Percentiles rank a stretch among this genome's conserved stretches.
Conservation (phyloP, 2,797 vertebrate species). For the Pelodytes ibericus region DNA sequence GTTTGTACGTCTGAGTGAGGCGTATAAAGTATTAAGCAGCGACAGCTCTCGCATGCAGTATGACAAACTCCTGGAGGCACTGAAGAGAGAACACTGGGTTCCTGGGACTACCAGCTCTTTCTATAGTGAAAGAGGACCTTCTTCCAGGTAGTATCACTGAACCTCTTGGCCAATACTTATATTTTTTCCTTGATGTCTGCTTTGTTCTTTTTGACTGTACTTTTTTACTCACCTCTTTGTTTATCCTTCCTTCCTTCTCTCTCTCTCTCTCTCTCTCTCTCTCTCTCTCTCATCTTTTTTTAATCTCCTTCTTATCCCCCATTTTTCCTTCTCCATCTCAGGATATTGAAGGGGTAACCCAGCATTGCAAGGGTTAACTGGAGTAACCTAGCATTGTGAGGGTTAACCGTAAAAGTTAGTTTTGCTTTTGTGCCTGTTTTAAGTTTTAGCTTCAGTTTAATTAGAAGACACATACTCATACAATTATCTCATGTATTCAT, state of each 20-base stretch:
- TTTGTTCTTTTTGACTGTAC: not conserved
- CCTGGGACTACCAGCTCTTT: not conserved
- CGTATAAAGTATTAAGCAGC: slow-evolving; percentile 83
- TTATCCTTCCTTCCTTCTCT: not conserved
- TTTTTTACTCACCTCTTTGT: not conserved
- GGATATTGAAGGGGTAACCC: too few species aligned
- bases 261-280: not conserved
- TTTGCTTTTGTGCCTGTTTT: too few species aligned
- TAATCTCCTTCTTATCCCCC: not conserved
- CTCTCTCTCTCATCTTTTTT: not conserved
- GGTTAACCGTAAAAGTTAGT: too few species aligned
- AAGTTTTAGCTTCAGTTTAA: too few species aligned
- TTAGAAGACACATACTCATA: too few species aligned
- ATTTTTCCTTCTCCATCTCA: not conserved
- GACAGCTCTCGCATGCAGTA: slow-evolving; percentile 77
- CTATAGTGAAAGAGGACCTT: not conserved
- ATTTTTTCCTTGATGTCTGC: not conserved
- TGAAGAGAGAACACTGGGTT: slow-evolving; percentile 25
- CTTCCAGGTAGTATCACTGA: slow-evolving; percentile 9
- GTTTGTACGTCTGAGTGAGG: slow-evolving; percentile 87
- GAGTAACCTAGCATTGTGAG: too few species aligned
- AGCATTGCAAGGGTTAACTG: too few species aligned
- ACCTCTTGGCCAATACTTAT: not conserved
- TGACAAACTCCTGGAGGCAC: slow-evolving; percentile 62
- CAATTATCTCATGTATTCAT: too few species aligned